Base-by-base conservation (phyloP, 2,888 invertebrate genomes). In the Melieria omissa region DNA sequence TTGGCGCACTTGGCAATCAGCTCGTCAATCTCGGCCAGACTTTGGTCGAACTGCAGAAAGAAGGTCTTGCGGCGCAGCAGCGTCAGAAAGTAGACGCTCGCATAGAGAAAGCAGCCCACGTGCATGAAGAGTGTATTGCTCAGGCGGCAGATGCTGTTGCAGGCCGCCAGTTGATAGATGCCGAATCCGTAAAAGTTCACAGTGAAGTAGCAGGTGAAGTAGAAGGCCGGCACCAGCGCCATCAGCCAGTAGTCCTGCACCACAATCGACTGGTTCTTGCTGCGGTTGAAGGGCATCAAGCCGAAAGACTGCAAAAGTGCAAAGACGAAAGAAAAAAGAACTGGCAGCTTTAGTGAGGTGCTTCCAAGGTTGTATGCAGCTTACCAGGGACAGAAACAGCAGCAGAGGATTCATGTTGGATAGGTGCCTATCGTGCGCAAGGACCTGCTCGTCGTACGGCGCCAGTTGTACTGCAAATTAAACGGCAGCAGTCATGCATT, bases 51-150 rank as follows among this genome's bases (percentile, higher is more conserved):
- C 16, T 81, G 79, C 12, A 80, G 73, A 62, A 81, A 86, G 68
- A 86, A 86, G 9, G 76, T 71, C 52, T 86, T 86, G 6, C 86
- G 82, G 0, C 85, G 82, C 52, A 79, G 75, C 0, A 86, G 44
- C n/a, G 82, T 82, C 52, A 85, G 29, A 6, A 80, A 4, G 14
- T 76, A 79, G 12, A 81, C 78, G 5, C 78, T 78, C 9, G 82
- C 42, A 60, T 86, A 86, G 4, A 86, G 80, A 54, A 82, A 83
- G 9, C 82, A 78, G 0, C 86, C 86, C 73, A 86, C 49, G 58
- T 84, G 79, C 73, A 82, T 80, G 16, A 85, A 82, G 0, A 86
- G 79, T n/a, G 76, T 75, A 71, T 79, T 82, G 66, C 81, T 80
- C 60, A 86, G 70, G 5, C 77, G 73, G 60, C 86, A 86, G 14